A percentile compares a stretch with the other conserved stretches of the same genome.
phyloP scores from a whole-genome alignment of 2,888 invertebrate genomes.

The Drosophila pseudotalamancana region DNA sequence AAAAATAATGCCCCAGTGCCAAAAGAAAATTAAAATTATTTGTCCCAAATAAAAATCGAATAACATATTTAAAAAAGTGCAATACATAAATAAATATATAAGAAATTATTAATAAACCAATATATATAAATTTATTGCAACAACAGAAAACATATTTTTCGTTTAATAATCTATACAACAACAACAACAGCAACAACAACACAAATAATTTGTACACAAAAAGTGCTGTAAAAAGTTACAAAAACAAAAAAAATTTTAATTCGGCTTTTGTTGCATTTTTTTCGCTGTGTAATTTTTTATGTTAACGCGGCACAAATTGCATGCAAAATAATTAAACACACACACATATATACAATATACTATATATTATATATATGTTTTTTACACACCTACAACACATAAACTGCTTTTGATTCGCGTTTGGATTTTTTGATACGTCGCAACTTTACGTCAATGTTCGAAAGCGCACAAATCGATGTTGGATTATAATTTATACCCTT shows the following conservation, averaged over 20 bases:
- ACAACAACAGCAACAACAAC: constrained; percentile 24
- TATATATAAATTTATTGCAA: constrained; percentile 24
- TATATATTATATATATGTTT: constrained; percentile 3
- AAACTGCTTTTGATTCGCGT: constrained; percentile 51
- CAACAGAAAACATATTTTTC: constrained; percentile 24
- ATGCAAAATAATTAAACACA: constrained; percentile 27
- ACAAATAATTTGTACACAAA: constrained; percentile 23
- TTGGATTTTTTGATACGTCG: constrained; percentile 44
- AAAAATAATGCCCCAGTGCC: constrained; percentile 48
- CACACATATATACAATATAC: neutral
- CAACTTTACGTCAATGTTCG: constrained; percentile 48
- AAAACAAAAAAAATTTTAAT: constrained; percentile 30
- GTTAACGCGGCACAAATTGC: constrained; percentile 44
- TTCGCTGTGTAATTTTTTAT: constrained; percentile 47
- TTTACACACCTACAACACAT: constrained; percentile 8
- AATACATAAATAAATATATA: constrained; percentile 39
- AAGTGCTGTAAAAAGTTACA: constrained; percentile 34
- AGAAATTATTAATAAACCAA: constrained; percentile 7
- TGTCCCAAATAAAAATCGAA: constrained; percentile 59
- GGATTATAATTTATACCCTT: constrained; percentile 84
- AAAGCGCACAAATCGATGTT: constrained; percentile 81
- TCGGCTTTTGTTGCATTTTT: constrained; percentile 53
- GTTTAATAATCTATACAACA: constrained; percentile 40
- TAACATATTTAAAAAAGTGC: constrained; percentile 55
- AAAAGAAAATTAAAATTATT: constrained; percentile 32